Base-by-base conservation (phyloP, 2,888 invertebrate genomes). In the Halictus quadricinctus region DNA sequence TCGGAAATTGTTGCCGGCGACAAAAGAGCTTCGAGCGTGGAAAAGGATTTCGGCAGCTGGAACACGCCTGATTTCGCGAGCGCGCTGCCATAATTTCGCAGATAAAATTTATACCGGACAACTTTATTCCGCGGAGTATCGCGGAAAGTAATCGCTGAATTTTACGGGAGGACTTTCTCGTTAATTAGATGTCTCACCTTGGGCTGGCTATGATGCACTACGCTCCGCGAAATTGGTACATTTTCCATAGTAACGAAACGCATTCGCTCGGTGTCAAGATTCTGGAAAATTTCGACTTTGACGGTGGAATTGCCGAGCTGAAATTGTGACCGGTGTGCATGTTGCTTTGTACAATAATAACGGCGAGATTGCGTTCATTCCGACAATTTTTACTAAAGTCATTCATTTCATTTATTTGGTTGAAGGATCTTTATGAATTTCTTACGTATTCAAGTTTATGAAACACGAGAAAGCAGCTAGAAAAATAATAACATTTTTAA, bases 1-100 rank as follows among this genome's bases (percentile, higher is more conserved):
- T 70, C 41, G 80, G 72, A 80, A 85, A 81, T 73, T 69, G 81
- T 86, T 86, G 43, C 70, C 76, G 8, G 43, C 72, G 75, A 70
- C 80, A n/a, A 85, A 36, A 60, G 64, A 58, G 60, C 78, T 10
- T 54, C 50, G 21, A 54, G 50, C 10, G 54, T n/a, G 66, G 69
- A 80, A 81, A 74, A 54, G 36, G 36, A 73, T 46, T n/a, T 58
- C 29, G 41, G 25, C 18, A 58, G 25, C 54, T 72, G 29, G 48
- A 79, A 76, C 25, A 13, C 29, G 76, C 75, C 64, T 64, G 72
- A 81, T 72, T 76, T 76, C 25, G 48, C 46, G 60, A 29, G 18
- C 8, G 29, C 54, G 36, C 36, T 50, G 48, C 60, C 66, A 73
- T 76, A 82, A 84, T 85, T 83, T 72, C 29, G 25, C 7, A n/a